A percentile compares a stretch with the other conserved stretches of the same genome.
phyloP scores from a whole-genome alignment of 2,113 vertebrate genomes.

The Labeo catla region DNA sequence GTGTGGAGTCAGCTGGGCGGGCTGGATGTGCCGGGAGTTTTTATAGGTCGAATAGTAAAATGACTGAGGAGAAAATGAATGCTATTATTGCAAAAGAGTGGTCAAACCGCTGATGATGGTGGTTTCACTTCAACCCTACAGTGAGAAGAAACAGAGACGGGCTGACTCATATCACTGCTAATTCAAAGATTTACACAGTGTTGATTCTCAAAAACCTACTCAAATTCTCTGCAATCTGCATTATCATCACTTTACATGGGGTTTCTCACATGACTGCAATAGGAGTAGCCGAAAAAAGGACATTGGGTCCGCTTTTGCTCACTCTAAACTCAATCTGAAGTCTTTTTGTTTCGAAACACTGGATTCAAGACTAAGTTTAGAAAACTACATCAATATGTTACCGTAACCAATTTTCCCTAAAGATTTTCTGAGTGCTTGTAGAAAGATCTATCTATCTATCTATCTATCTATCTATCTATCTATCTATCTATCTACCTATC shows the following conservation, averaged over 20 bases:
- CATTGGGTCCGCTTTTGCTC: not conserved
- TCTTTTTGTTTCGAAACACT: not conserved
- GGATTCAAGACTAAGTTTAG: not conserved
- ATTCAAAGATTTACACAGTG: constrained; percentile 13
- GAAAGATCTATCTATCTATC: not conserved
- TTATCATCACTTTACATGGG: constrained; percentile 1
- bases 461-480: too few relatives aligned
- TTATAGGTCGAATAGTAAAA: constrained; percentile 66
- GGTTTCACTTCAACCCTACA: constrained; percentile 57
- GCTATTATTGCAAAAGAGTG: constrained; percentile 45
- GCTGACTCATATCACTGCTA: constrained; percentile 34
- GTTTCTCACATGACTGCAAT: not conserved
- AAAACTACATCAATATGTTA: not conserved
- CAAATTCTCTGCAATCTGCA: not conserved
- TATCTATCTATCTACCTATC: too few relatives aligned
- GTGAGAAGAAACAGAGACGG: constrained; percentile 23
- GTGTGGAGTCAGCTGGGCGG: constrained; percentile 63
- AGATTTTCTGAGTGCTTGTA: not conserved
- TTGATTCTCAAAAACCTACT: not conserved
- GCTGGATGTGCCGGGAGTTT: constrained; percentile 67
- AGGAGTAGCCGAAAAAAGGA: not conserved
- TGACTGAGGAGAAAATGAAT: constrained; percentile 3
- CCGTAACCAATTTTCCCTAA: too few relatives aligned
- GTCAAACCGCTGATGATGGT: constrained; percentile 44
- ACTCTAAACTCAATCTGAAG: not conserved